Evolutionary conservation across 2,888 invertebrate species (phyloP).

Genomic region (Brachyptera risi): DNA sequence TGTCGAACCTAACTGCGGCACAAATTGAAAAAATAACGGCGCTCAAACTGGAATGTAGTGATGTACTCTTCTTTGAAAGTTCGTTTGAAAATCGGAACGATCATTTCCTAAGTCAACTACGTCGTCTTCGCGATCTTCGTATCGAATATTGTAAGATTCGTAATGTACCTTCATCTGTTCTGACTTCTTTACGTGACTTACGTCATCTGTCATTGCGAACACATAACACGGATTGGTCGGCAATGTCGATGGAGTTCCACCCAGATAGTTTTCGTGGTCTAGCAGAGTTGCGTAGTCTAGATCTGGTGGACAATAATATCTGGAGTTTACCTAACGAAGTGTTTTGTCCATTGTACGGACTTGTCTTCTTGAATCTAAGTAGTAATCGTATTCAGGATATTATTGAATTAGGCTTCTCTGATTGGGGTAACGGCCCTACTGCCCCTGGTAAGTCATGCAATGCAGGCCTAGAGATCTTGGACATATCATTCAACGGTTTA

Average conservation of each 20-base stretch:
- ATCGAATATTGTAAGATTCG: conserved; percentile 76
- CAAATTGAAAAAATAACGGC: conserved; percentile 66
- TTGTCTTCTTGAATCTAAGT: conserved; percentile 67
- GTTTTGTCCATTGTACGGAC: conserved; percentile 66
- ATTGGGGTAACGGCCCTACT: conserved; percentile 55
- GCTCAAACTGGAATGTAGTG: conserved; percentile 67
- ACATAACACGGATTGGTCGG: conserved; percentile 75
- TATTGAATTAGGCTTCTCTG: conserved; percentile 68
- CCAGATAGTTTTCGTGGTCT: conserved; percentile 53
- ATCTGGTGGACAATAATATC: conserved; percentile 42
- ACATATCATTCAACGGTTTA: conserved; percentile 71
- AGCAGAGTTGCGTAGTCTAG: conserved; percentile 39
- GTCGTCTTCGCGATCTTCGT: conserved; percentile 61
- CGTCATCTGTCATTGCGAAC: conserved; percentile 64
- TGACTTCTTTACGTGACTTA: conserved; percentile 63
- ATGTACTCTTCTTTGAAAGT: conserved; percentile 69
- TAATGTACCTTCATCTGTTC: conserved; percentile 64
- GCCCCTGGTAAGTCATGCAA: conserved; percentile 64
- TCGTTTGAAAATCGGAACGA: conserved; percentile 48
- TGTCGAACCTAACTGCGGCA: conserved; percentile 63
- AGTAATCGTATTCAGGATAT: conserved; percentile 75
- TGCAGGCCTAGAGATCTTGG: conserved; percentile 62
- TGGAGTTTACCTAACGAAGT: conserved; percentile 41
- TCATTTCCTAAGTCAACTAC: conserved; percentile 59
- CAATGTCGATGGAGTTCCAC: conserved; percentile 71